Base-by-base conservation (phyloP, 2,888 invertebrate genomes). In the Heliconius ethilla region DNA sequence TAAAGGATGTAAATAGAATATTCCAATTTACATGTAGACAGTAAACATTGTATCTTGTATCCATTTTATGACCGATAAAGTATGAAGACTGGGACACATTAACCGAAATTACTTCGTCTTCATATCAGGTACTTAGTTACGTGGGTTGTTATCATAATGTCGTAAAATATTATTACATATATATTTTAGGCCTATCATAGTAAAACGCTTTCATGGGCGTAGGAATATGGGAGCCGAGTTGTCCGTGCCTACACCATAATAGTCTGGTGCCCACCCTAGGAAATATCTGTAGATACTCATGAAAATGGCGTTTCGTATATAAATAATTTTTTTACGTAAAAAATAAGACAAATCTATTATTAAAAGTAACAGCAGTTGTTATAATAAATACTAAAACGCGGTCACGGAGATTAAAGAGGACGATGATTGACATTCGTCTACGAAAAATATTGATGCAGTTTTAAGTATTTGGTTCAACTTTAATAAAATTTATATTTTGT, bases 321-420 rank as follows among this genome's bases (percentile, higher is more conserved):
- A n/a, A 67, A 67, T 69, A 1, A 55, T n/a, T 10, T 55, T 10
- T 78, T 25, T 63, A 40, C 67, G 29, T 63, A 13, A 3, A 73
- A 79, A 55, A n/a, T 55, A 59, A 59, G 10, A 3, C 22, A 18
- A 75, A 66, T 78, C 37, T 76, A 72, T 76, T 76, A 69, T 65
- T 51, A 73, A n/a, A 67, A 18, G n/a, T 18, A 27, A 40, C 40
- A 77, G 73, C 62, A 76, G 55, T 77, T 80, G 75, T 62, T 77
- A 70, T 55, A 77, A 77, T 80, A 82, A 83, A 83, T 74, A 82
- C 33, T 74, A 79, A 82, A 85, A 83, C 74, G 82, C 75, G 83
- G 83, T 74, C 83, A 77, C 70, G 66, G 78, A 83, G 83, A 85
- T 85, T 79, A 85, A 84, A 81, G 79, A 81, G 78, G 66, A 62